Base-by-base conservation (phyloP, 1,140 invertebrate genomes). In the Drosophila tropicalis region DNA sequence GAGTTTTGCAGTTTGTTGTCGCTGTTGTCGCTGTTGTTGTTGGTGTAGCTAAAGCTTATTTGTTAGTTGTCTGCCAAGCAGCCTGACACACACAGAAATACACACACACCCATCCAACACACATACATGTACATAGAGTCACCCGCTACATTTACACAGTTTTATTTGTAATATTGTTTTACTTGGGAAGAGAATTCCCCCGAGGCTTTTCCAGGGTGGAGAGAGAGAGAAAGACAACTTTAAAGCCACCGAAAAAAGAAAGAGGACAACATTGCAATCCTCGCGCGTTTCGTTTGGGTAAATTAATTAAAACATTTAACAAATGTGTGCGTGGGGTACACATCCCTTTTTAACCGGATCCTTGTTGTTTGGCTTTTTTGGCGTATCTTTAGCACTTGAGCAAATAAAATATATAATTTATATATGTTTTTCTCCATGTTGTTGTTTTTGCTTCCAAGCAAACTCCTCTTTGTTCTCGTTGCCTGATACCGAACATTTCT, bases 271-370 rank as follows among this genome's bases (percentile, higher is more conserved):
- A 69, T 61, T 76, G 64, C 19, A 63, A 34, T 10, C 29, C 29
- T 56, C 55, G 36, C 17, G 63, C 62, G 36, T 51, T 40, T 25
- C 72, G 62, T 75, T 85, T 76, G 72, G 72, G 84, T 81, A 81
- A 85, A 85, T 85, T 85, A 85, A 85, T 85, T 85, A 85, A 85
- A 85, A 85, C 82, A 85, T 86, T 85, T 86, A 81, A 81, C 74
- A 65, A 70, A 70, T 22, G 10, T 64, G 44, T 55, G 41, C 32
- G 62, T 64, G 54, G 63, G 39, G 65, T 54, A 62, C 41, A 62
- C 64, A 71, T 75, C 72, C 72, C 72, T 67, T 70, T 32, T 41
- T 39, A 39, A 39, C 36, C 10, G 29, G 22, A 34, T 36, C 15
- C 40, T 57, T 51, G 36, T 36, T 32, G 36, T 55, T 36, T 62